Evolutionary conservation across 2,888 invertebrate genomes (phyloP).

Genomic region (Muschampia plurimacula): DNA sequence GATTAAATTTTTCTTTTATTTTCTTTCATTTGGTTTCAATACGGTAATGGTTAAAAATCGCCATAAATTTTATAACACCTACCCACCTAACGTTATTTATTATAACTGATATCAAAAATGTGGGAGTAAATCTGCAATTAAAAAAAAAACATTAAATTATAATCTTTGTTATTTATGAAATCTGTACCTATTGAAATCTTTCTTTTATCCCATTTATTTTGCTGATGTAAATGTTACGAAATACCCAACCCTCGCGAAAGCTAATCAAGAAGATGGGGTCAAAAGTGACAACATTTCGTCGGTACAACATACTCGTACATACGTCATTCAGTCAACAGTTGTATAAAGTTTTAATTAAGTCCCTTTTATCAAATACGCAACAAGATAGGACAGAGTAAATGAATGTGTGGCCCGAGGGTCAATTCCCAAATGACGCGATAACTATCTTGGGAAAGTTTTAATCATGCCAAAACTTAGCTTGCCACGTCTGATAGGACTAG

Average conservation of each 20-base stretch:
- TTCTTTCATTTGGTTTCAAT: no score
- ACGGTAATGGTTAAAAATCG: no score
- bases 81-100: no score
- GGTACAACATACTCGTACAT: constrained; percentile 20
- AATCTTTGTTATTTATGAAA: not conserved
- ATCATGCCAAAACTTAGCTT: constrained; percentile 75
- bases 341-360: constrained; percentile 75
- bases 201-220: not conserved
- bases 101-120: no score
- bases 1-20: no score
- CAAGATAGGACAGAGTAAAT: constrained; percentile 53
- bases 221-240: not conserved
- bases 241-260: constrained; percentile 34
- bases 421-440: constrained; percentile 69
- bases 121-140: no score
- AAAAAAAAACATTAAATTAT: not conserved
- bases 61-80: no score
- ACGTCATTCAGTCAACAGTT: constrained; percentile 49
- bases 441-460: constrained; percentile 74
- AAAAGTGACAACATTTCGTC: constrained; percentile 50
- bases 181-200: not conserved
- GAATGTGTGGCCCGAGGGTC: constrained; percentile 61
- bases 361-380: constrained; percentile 66
- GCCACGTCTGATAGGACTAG: constrained; percentile 62
- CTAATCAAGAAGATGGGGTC: constrained; percentile 54